These are phyloP conservation scores for Chaetoderma sp. DNA, from an alignment of 2,888 invertebrate genomes.

Conservation along the genomic window DNA sequence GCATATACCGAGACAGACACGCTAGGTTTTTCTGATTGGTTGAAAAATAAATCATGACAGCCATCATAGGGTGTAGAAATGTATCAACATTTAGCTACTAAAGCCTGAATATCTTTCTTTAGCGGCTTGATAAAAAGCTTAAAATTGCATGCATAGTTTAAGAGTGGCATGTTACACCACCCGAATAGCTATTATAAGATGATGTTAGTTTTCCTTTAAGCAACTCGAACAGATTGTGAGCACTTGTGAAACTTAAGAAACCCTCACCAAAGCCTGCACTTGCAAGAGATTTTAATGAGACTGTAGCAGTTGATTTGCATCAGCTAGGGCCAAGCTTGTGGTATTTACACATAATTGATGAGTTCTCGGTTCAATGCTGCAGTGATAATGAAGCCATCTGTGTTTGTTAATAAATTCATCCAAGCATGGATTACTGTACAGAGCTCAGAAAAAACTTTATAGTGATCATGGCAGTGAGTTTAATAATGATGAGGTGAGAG, in stretches of 20 bases:
- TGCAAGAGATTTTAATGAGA: conserved; percentile 20
- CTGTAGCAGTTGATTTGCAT: conserved; percentile 23
- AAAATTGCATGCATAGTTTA: too few relatives aligned
- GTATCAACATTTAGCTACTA: too few relatives aligned
- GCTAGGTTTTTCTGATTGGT: too few relatives aligned
- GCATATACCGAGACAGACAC: too few relatives aligned
- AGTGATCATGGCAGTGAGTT: conserved; percentile 30
- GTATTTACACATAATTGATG: conserved; percentile 29
- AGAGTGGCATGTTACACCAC: too few relatives aligned
- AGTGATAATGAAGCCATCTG: conserved; percentile 9
- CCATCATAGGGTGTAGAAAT: too few relatives aligned
- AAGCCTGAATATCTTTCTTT: too few relatives aligned
- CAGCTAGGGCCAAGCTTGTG: conserved; percentile 14
- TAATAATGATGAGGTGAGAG: conserved; percentile 14
- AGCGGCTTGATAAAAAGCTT: too few relatives aligned
- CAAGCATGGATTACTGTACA: conserved; percentile 19
- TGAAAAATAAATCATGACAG: too few relatives aligned
- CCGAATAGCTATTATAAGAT: too few relatives aligned
- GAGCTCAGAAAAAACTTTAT: conserved; percentile 18
- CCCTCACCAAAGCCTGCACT: conserved; percentile 26
- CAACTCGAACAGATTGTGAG: background rate
- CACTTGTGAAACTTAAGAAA: background rate
- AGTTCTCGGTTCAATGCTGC: conserved; percentile 17
- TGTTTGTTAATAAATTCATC: conserved; percentile 21
- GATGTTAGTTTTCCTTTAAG: too few relatives aligned